Evolutionary conservation across 2,113 vertebrate genomes (phyloP).

Genomic region (Empidonax traillii): DNA sequence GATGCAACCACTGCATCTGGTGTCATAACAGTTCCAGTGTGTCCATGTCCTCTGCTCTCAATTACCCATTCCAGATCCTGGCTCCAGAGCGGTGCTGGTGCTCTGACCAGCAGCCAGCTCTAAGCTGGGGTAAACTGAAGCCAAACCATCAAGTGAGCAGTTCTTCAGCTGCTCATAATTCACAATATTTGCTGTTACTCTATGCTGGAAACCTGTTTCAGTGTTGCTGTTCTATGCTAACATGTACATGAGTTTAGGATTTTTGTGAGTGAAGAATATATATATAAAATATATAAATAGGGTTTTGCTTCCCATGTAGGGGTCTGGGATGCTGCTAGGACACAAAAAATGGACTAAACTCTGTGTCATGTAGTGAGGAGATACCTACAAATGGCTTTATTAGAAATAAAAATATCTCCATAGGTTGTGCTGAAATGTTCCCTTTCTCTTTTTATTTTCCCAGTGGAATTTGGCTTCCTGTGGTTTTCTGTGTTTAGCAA

Average conservation of each 20-base stretch:
- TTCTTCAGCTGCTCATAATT: neutral
- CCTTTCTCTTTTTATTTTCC: neutral
- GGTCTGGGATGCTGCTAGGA: neutral
- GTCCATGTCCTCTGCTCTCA: neutral
- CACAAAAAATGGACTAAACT: neutral
- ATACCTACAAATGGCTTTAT: neutral
- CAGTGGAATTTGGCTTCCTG: neutral
- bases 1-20: neutral
- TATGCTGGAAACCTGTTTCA: neutral
- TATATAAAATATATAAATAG: too few relatives aligned
- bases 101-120: neutral
- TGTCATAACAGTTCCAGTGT: neutral
- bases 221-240: neutral
- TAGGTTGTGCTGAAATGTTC: neutral
- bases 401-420: neutral
- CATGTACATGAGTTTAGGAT: fast-evolving
- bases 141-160: neutral
- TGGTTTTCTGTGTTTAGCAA: neutral
- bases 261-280: neutral
- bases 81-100: neutral
- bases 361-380: neutral
- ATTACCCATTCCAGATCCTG: neutral
- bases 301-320: neutral
- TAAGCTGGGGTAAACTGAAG: neutral
- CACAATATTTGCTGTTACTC: neutral